Evolutionary conservation across 2,888 invertebrate genomes (phyloP), one percentile per base, ranked within the genome.

Genomic region (Therioaphis trifolii): DNA sequence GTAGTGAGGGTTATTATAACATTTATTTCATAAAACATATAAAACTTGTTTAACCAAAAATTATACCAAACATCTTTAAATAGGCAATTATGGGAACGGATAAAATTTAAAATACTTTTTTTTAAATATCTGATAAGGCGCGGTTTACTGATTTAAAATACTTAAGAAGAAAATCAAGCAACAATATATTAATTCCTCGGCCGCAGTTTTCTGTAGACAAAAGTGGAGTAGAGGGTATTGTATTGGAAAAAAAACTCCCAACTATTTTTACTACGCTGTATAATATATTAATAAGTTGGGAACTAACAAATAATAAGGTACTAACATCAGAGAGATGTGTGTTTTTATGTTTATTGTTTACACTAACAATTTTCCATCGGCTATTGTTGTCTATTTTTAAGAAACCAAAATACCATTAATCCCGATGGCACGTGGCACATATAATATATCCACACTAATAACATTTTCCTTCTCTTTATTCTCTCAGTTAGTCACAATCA

Each of bases 341-440:
- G 63, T 82, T 63, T 74, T 61, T 74, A 63, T 63, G 18, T 63
- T 82, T 74, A 82, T 82, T 82, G 74, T 82, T 82, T 82, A 82
- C 27, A 52, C 74, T 40, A 14, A 74, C 63, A 74, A 82, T 82
- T 82, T 82, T 66, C 40, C 0, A 66, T 46, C 40, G 21, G 49
- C 82, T 52, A 82, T 82, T 82, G 80, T 80, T 72, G 82, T 82
- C 74, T 52, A 35, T 68, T 82, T 82, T 74, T 63, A 74, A 82
- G 74, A 52, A 72, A 49, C 49, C 18, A 80, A 80, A 80, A 63
- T 49, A 63, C 74, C 63, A 82, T 82, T 82, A 82, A 74, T 82
- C 49, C 82, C 40, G 61, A 63, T 74, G 21, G 74, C 74, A 3
- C 40, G 40, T 74, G 74, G 35, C 40, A 82, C 63, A 82, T 52